phyloP scores from a whole-genome alignment of 2,888 invertebrate genomes.

The Hoplodrina blanda region DNA sequence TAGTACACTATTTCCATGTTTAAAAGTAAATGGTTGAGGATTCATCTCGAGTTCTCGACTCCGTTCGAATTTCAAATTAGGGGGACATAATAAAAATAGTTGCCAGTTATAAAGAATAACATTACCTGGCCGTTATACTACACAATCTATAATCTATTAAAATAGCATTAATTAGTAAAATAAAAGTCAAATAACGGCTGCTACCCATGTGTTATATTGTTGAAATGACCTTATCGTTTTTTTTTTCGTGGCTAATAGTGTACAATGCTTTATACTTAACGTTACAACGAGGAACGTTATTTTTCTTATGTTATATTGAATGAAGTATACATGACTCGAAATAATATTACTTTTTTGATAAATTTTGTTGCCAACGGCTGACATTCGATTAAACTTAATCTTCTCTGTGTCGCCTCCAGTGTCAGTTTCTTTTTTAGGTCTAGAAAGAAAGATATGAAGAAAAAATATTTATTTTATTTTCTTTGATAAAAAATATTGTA shows the following conservation, averaged over 20 bases:
- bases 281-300: too few relatives aligned
- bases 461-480: neutral
- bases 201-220: neutral
- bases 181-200: too few relatives aligned
- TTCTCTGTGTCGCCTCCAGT: slow-evolving; percentile 2
- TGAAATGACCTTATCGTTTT: too few relatives aligned
- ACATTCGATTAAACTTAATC: slow-evolving; percentile 40
- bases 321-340: neutral
- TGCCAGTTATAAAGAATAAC: neutral
- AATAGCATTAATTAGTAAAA: too few relatives aligned
- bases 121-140: too few relatives aligned
- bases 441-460: neutral
- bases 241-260: too few relatives aligned
- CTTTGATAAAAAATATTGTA: slow-evolving; percentile 6
- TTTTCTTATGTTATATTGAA: too few relatives aligned
- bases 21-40: neutral
- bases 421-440: neutral
- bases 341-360: slow-evolving; percentile 39
- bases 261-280: too few relatives aligned
- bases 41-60: neutral
- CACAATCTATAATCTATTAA: too few relatives aligned
- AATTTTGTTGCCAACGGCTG: slow-evolving; percentile 25
- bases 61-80: neutral
- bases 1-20: neutral
- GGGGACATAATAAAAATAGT: neutral